Percentiles rank a stretch among this genome's conserved stretches.
Conservation (phyloP, 2,888 invertebrate genomes). For the Eubasilissa splendida region DNA sequence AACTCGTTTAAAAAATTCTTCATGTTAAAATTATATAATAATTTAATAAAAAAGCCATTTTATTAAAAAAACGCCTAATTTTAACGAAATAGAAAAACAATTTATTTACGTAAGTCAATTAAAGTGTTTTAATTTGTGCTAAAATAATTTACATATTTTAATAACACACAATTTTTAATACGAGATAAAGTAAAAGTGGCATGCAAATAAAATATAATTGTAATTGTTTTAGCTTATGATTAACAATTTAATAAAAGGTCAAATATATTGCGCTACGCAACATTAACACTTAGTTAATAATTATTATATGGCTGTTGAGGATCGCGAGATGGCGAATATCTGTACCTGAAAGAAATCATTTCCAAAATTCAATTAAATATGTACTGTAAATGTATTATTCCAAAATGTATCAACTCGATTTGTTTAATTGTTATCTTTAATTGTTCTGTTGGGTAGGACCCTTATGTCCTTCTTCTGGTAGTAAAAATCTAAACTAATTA, state of each 20-base stretch:
- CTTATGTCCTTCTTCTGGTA: no score
- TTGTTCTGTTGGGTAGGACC: no score
- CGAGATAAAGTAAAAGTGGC: neutral
- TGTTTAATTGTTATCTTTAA: no score
- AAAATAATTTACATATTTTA: no score
- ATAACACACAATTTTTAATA: neutral
- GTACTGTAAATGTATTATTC: neutral
- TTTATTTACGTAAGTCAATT: neutral
- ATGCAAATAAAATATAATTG: neutral
- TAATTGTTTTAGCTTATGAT: neutral
- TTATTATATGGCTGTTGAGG: neutral
- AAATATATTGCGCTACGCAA: neutral
- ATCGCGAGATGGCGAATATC: neutral
- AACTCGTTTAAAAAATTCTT: no score
- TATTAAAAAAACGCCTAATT: no score
- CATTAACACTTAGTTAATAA: neutral
- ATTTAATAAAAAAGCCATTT: no score
- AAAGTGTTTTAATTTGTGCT: neutral
- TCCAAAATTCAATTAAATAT: neutral
- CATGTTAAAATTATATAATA: no score
- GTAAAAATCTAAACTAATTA: no score
- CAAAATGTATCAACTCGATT: no score
- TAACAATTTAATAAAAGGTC: neutral
- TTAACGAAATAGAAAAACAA: neutral
- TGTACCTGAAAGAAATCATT: slow-evolving; percentile 10